Conservation (phyloP, 2,888 invertebrate genomes). For the Thumatha senex region DNA sequence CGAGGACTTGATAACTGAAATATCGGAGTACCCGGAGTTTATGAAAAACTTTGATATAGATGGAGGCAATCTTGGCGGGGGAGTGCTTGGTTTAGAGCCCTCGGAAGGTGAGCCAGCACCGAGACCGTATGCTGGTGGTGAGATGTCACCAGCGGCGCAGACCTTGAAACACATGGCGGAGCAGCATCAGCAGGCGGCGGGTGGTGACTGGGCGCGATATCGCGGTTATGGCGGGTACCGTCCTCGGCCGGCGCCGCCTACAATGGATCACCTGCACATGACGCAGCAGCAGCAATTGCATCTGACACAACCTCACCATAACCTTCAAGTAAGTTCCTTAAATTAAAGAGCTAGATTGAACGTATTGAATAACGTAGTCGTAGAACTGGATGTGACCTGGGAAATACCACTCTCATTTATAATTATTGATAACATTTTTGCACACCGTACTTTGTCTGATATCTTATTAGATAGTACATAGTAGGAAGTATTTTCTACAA, state of each 20-base stretch:
- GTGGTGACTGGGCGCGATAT: slow-evolving; percentile 83
- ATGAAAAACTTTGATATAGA: slow-evolving; percentile 91
- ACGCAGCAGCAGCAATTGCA: slow-evolving; percentile 95
- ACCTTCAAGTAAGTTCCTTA: slow-evolving; percentile 87
- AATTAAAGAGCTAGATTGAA: not conserved
- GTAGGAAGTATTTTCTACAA: no score
- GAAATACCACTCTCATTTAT: no score
- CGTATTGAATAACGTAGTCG: slow-evolving; percentile 1
- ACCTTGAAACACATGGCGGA: slow-evolving; percentile 98
- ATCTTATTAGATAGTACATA: no score
- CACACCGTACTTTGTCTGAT: no score
- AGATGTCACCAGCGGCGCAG: slow-evolving; percentile 96
- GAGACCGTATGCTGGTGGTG: slow-evolving; percentile 82
- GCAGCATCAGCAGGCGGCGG: slow-evolving; percentile 92
- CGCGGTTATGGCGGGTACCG: slow-evolving; percentile 81
- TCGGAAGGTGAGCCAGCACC: slow-evolving; percentile 76
- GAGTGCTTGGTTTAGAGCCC: slow-evolving; percentile 62
- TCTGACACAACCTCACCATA: slow-evolving; percentile 91
- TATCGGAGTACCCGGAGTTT: slow-evolving; percentile 92
- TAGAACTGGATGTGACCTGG: no score
- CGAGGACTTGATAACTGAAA: slow-evolving; percentile 94
- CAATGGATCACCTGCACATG: slow-evolving; percentile 87
- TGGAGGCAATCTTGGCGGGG: slow-evolving; percentile 64
- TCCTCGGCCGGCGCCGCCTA: slow-evolving; percentile 67
- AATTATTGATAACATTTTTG: no score